Evolutionary conservation across 1,140 invertebrate genomes (phyloP).

Genomic region (Druon quercuslanigerum): DNA sequence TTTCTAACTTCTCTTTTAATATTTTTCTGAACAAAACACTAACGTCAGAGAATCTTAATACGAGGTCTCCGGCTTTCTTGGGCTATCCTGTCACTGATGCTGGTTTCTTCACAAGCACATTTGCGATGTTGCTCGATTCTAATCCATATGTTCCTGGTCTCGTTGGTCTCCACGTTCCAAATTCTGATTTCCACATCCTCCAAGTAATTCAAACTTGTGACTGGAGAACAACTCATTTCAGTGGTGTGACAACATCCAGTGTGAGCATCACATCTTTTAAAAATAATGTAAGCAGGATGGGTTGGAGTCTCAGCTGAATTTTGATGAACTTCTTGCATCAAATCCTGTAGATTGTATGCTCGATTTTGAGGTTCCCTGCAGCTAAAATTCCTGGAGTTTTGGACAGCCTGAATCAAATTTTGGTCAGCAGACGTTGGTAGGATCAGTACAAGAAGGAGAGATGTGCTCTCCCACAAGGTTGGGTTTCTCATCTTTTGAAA

Average conservation of each 20-base stretch:
- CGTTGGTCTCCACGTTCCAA: slow-evolving; percentile 45
- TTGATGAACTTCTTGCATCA: slow-evolving; percentile 45
- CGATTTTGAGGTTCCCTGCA: slow-evolving; percentile 55
- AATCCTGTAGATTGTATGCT: slow-evolving; percentile 57
- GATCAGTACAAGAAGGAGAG: slow-evolving; percentile 43
- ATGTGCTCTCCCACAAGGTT: slow-evolving; percentile 6
- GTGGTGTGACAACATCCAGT: slow-evolving; percentile 56
- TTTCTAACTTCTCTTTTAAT: not conserved
- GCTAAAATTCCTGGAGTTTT: slow-evolving; percentile 39
- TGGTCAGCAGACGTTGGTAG: slow-evolving; percentile 35
- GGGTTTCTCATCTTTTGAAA: slow-evolving; percentile 4
- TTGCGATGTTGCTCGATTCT: slow-evolving; percentile 57
- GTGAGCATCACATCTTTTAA: slow-evolving; percentile 58
- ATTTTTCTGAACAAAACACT: not conserved
- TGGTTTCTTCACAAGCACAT: slow-evolving; percentile 50
- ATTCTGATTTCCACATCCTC: slow-evolving; percentile 56
- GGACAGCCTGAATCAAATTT: slow-evolving; percentile 31
- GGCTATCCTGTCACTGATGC: slow-evolving; percentile 33
- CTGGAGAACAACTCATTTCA: slow-evolving; percentile 48
- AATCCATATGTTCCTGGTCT: slow-evolving; percentile 48
- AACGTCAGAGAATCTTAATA: not conserved
- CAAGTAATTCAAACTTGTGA: slow-evolving; percentile 44
- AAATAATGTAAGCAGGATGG: slow-evolving; percentile 56
- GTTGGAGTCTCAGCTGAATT: slow-evolving; percentile 42
- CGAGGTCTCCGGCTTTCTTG: slow-evolving; percentile 20